Evolutionary conservation across 2,888 invertebrate species (phyloP).

Genomic region (Gastrophysa polygoni): DNA sequence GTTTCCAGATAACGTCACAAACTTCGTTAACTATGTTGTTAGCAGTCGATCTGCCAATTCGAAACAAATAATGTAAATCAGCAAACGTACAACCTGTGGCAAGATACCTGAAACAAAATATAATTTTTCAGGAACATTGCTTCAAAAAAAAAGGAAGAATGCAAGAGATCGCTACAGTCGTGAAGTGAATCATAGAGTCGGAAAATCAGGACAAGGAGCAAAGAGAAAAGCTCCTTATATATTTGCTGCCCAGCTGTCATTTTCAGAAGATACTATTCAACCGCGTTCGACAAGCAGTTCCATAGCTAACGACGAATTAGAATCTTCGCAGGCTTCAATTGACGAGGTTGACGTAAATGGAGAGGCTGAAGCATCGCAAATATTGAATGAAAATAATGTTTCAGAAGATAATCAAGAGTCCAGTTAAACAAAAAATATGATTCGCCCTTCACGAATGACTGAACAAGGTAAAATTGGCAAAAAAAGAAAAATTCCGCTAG

Average conservation of each 20-base stretch:
- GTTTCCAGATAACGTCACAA: too few relatives aligned
- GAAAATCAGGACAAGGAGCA: constrained; percentile 18
- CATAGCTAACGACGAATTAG: constrained; percentile 4
- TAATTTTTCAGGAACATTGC: too few relatives aligned
- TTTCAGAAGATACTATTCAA: too few relatives aligned
- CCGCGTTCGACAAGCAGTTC: constrained; percentile 5
- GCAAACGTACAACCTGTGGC: too few relatives aligned
- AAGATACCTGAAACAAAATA: too few relatives aligned
- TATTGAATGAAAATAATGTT: neutral
- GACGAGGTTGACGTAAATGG: neutral
- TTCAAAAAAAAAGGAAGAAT: too few relatives aligned
- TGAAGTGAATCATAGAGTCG: constrained; percentile 8
- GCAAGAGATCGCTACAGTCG: constrained; percentile 15
- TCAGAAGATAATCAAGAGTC: neutral
- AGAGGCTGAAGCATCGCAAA: neutral
- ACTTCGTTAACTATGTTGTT: too few relatives aligned
- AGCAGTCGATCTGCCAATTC: too few relatives aligned
- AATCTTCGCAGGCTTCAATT: neutral
- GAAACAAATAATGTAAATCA: too few relatives aligned
- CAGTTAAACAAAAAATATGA: neutral
- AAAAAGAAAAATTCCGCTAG: constrained; percentile 2
- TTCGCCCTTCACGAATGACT: neutral
- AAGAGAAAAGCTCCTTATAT: constrained; percentile 16
- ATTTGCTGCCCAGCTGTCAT: constrained; percentile 10
- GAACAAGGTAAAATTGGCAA: neutral